Conservation (phyloP, 1,140 invertebrate genomes). For the Schmidtea mediterranea region DNA sequence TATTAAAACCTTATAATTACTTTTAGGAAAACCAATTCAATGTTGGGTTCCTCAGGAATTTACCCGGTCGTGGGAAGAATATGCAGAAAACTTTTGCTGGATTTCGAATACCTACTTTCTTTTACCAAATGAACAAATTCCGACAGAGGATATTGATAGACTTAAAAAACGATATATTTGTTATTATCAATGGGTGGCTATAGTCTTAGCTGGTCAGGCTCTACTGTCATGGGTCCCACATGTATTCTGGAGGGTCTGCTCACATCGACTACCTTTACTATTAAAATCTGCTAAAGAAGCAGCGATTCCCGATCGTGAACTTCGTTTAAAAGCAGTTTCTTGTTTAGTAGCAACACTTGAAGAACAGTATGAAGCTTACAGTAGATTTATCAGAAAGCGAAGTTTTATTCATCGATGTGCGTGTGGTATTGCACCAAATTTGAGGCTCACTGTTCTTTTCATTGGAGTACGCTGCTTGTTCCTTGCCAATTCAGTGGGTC, state of each 20-base stretch:
- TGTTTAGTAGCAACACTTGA: slow-evolving; percentile 5
- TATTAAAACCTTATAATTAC: background rate
- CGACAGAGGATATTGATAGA: background rate
- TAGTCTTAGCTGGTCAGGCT: slow-evolving; percentile 5
- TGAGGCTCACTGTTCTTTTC: background rate
- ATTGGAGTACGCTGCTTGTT: slow-evolving; percentile 18
- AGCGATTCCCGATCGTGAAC: slow-evolving; percentile 4
- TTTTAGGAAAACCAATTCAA: slow-evolving; percentile 11
- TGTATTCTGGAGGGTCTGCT: slow-evolving; percentile 2
- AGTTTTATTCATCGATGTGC: background rate
- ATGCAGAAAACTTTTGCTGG: slow-evolving; percentile 9
- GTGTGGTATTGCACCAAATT: slow-evolving; percentile 3
- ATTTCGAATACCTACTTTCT: slow-evolving; percentile 6
- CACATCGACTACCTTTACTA: slow-evolving; percentile 3
- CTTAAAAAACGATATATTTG: background rate
- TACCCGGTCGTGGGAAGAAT: slow-evolving; percentile 9
- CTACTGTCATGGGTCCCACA: slow-evolving; percentile 5
- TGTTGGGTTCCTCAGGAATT: slow-evolving; percentile 13
- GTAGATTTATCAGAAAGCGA: background rate
- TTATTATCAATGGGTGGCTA: slow-evolving; percentile 7
- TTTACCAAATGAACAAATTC: slow-evolving; percentile 3
- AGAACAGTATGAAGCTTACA: slow-evolving; percentile 1
- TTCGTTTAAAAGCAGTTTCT: slow-evolving; percentile 2
- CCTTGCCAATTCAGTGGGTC: slow-evolving; percentile 30
- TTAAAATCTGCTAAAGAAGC: slow-evolving; percentile 3